Evolutionary conservation across 1,140 invertebrate species (phyloP), one percentile per base, ranked within the genome.

Genomic region (Aphidius ervi): DNA sequence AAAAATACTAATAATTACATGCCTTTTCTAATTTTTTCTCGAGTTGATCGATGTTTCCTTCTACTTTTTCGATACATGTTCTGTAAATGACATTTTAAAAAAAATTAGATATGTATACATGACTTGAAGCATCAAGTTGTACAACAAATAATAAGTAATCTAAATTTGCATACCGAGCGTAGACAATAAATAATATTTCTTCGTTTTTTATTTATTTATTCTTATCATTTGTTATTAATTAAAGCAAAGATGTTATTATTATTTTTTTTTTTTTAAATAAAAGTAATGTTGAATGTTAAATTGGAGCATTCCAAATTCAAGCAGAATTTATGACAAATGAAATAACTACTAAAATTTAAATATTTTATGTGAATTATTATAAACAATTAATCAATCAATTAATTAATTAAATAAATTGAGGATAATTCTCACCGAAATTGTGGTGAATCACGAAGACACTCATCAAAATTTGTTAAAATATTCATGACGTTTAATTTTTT

Each of bases 1-100:
- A 43, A 45, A 16, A 3, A 61, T 53, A 58, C 45, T 56, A 16
- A 55, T 9, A 52, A 56, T 50, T 39, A n/a, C 74, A 87, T n/a
- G n/a, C 90, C 84, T 93, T 94, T 72, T 96, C 94, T 60, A 96
- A 77, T 73, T 90, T 90, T 69, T 86, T 85, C 81, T 96, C 94
- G 61, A 97, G 81, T 63, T 87, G 83, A 71, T 96, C 93, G 63
- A 95, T 87, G 73, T 89, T 90, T 46, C 82, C 78, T 79, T 96
- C 93, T 73, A 93, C 87, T 65, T 90, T 87, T 75, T 94, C 92
- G 64, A 96, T 78, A 67, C 87, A 86, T 69, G 86, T 83, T 77
- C 92, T 95, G 77, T 46, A 85, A 84, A 69, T 60, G 70, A 69
- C 37, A 55, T 47, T 60, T 50, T 10, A 49, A 56, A 9, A 7